These are phyloP conservation scores for Venusia cambrica DNA, from an alignment of 2,888 invertebrate species.

Conservation along the genomic window DNA sequence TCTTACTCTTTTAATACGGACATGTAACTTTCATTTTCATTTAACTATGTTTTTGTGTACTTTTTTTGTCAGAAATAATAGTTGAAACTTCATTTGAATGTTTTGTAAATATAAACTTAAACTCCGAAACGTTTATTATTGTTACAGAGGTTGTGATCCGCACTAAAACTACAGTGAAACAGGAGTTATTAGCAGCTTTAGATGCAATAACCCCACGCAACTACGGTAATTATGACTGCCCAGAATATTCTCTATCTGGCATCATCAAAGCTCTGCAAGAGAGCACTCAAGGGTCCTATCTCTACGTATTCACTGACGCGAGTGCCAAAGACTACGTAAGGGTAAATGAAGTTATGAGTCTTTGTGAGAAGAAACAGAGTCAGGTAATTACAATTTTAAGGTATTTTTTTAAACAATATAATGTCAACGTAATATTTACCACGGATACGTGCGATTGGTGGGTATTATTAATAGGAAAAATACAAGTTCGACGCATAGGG, in stretches of 20 bases:
- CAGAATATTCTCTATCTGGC: constrained; percentile 25
- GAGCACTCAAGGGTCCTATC: constrained; percentile 26
- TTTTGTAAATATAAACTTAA: too few relatives aligned
- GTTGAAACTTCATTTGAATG: too few relatives aligned
- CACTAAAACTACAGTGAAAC: constrained; percentile 12
- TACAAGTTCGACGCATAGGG: too few relatives aligned
- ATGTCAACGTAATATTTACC: too few relatives aligned
- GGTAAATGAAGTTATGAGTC: constrained; percentile 19
- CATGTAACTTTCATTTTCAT: too few relatives aligned
- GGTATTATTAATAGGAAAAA: too few relatives aligned
- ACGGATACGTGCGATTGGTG: too few relatives aligned
- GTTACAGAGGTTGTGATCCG: constrained; percentile 21
- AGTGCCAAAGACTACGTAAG: constrained; percentile 29
- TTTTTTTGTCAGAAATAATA: too few relatives aligned
- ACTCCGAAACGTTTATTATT: too few relatives aligned
- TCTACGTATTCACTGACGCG: constrained; percentile 36
- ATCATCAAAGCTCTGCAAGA: constrained; percentile 21
- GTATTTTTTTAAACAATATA: constrained; percentile 1
- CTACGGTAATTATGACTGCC: constrained; percentile 13
- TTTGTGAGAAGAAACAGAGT: constrained; percentile 31
- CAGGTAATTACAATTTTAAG: constrained; percentile 16
- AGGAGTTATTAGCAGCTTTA: constrained; percentile 16
- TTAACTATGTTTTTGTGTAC: too few relatives aligned
- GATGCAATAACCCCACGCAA: constrained; percentile 10
- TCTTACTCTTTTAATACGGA: too few relatives aligned